Percentiles rank a stretch among this genome's conserved stretches.
Evolutionary conservation across 2,888 invertebrate genomes (phyloP).

Genomic region (Synergus gifuensis): DNA sequence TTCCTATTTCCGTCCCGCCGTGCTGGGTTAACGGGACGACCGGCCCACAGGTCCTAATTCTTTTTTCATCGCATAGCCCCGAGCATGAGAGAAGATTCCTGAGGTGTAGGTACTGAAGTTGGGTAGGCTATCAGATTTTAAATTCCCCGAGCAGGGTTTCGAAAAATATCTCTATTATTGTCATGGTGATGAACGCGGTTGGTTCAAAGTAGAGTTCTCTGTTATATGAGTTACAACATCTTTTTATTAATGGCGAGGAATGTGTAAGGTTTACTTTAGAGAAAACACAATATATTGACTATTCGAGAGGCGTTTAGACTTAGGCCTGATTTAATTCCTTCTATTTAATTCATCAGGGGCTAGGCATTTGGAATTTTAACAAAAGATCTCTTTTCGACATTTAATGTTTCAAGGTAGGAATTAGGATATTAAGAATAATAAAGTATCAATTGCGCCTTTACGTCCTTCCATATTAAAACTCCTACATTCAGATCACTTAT

Average conservation of each 20-base stretch:
- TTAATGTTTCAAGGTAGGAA: too few species aligned
- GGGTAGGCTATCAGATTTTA: slow-evolving; percentile 61
- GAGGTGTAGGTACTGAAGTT: slow-evolving; percentile 35
- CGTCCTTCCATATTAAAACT: too few species aligned
- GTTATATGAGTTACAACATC: slow-evolving; percentile 1
- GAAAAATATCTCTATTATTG: slow-evolving; percentile 74
- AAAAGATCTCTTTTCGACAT: not conserved
- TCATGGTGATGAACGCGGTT: slow-evolving; percentile 69
- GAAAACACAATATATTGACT: slow-evolving; percentile 17
- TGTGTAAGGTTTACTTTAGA: slow-evolving; percentile 15
- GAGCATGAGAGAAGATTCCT: slow-evolving; percentile 25
- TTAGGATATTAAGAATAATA: too few species aligned
- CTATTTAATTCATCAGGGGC: not conserved
- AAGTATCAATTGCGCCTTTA: too few species aligned
- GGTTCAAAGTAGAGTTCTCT: slow-evolving; percentile 10
- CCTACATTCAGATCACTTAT: too few species aligned
- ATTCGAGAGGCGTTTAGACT: not conserved
- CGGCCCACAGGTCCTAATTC: slow-evolving; percentile 12
- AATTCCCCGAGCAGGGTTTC: slow-evolving; percentile 62
- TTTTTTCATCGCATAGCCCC: not conserved
- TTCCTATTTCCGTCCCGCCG: slow-evolving; percentile 22
- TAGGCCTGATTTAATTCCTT: not conserved
- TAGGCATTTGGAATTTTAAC: not conserved
- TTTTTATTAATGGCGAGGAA: slow-evolving; percentile 21
- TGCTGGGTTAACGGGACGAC: slow-evolving; percentile 33